A percentile compares a stretch with the other conserved stretches of the same genome.
These are phyloP conservation scores for Anguilla japonica DNA, from an alignment of 2,113 vertebrate genomes.

Conservation along the genomic window DNA sequence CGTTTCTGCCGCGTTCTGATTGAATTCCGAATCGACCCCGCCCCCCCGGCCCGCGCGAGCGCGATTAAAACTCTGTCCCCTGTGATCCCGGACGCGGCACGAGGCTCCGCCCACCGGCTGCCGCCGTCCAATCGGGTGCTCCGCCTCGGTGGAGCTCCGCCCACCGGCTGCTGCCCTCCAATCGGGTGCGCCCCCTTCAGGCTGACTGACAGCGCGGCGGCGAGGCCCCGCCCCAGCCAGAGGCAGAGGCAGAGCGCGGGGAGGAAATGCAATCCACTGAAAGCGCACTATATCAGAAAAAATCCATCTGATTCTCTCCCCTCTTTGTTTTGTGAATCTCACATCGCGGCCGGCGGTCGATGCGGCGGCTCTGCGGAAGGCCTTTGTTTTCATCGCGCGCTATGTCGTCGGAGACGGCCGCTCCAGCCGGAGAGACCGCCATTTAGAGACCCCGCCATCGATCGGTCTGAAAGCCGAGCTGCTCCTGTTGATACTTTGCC, in stretches of 20 bases:
- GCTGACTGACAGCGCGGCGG: not conserved
- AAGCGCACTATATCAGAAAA: not conserved
- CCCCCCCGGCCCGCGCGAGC: not conserved
- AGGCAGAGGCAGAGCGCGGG: not conserved
- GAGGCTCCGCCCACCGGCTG: not conserved
- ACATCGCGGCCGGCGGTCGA: not conserved
- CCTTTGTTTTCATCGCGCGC: slow-evolving; percentile 25
- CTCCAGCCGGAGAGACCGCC: slow-evolving; percentile 13
- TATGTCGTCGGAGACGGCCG: slow-evolving; percentile 25
- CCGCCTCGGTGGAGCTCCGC: not conserved
- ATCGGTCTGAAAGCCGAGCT: slow-evolving; percentile 7
- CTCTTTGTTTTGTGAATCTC: not conserved
- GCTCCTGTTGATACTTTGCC: not conserved
- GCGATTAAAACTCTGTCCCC: not conserved
- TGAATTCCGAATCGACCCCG: not conserved
- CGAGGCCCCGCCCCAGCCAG: not conserved
- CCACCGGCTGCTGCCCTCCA: not conserved
- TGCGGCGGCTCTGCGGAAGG: not conserved
- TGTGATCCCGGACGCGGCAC: not conserved
- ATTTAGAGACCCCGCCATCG: not conserved
- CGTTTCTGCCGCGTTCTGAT: not conserved
- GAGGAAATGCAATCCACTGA: slow-evolving; percentile 20
- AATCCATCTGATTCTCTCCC: slow-evolving; percentile 7
- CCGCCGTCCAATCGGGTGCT: not conserved
- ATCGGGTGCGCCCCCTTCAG: not conserved